These are phyloP conservation scores for Sebastes vulpes DNA, from an alignment of 2,797 vertebrate genomes.

Conservation along the genomic window DNA sequence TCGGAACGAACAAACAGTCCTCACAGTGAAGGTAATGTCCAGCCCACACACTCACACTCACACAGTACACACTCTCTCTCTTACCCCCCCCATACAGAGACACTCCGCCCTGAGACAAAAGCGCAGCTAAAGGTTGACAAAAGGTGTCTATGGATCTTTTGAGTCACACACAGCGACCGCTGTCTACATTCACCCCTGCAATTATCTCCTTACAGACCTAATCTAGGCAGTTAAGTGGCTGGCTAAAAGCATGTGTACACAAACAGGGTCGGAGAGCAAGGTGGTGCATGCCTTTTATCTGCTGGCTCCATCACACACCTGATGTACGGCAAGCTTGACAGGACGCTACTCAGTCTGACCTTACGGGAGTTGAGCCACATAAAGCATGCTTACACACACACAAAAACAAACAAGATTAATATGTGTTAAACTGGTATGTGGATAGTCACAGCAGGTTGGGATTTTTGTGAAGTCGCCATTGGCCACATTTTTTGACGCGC, in stretches of 20 bases:
- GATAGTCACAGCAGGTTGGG: not conserved
- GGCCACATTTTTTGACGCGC: not conserved
- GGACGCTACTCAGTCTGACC: slow-evolving; percentile 62
- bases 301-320: slow-evolving; percentile 73
- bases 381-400: slow-evolving; percentile 4
- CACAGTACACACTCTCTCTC: slow-evolving; percentile 40
- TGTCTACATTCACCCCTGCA: slow-evolving; percentile 82
- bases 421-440: not conserved
- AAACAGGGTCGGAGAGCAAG: slow-evolving; percentile 78
- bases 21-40: slow-evolving; percentile 69
- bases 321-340: slow-evolving; percentile 65
- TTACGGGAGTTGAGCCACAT: slow-evolving; percentile 24
- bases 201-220: slow-evolving; percentile 86
- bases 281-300: slow-evolving; percentile 77
- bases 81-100: slow-evolving; percentile 36
- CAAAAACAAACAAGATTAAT: slow-evolving; percentile 3
- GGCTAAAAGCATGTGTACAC: slow-evolving; percentile 89
- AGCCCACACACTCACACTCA: slow-evolving; percentile 56
- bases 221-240: slow-evolving; percentile 85
- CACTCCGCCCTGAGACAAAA: slow-evolving; percentile 66
- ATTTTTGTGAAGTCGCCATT: not conserved
- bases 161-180: slow-evolving; percentile 69
- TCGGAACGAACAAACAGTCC: slow-evolving; percentile 73
- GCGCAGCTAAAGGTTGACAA: slow-evolving; percentile 81
- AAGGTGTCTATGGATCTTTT: slow-evolving; percentile 82